Conservation (phyloP, 2,888 invertebrate genomes). For the Cantharis flavilabris region DNA sequence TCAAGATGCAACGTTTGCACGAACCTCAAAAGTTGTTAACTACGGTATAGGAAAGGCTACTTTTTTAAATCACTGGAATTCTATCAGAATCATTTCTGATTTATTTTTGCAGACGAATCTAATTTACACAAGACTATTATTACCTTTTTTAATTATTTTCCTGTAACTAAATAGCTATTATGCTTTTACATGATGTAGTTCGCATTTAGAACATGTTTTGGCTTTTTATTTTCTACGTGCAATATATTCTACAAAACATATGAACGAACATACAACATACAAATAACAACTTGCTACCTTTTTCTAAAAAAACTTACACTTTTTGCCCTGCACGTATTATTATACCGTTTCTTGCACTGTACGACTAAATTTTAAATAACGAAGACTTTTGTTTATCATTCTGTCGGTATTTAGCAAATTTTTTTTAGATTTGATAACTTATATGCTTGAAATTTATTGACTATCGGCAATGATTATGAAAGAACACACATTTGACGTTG, state of each 20-base stretch:
- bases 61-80: background rate
- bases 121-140: background rate
- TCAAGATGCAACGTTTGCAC: background rate
- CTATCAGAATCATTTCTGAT: background rate
- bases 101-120: background rate
- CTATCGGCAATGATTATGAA: conserved; percentile 20
- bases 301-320: conserved; percentile 7
- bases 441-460: conserved; percentile 4
- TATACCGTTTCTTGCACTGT: background rate
- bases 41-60: background rate
- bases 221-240: conserved; percentile 10
- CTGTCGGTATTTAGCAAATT: background rate
- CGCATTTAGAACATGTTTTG: conserved; percentile 12
- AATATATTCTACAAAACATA: conserved; percentile 13
- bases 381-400: background rate
- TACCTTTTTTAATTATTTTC: conserved; percentile 13
- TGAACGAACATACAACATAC: conserved; percentile 15
- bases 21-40: background rate
- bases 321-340: conserved; percentile 6
- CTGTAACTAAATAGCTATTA: conserved; percentile 15
- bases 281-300: conserved; percentile 6
- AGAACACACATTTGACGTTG: conserved; percentile 48
- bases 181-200: conserved; percentile 12
- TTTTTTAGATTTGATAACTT: background rate
- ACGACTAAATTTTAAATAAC: background rate